These are phyloP conservation scores for Lithosia quadra DNA, from an alignment of 2,888 invertebrate genomes.

Conservation along the genomic window DNA sequence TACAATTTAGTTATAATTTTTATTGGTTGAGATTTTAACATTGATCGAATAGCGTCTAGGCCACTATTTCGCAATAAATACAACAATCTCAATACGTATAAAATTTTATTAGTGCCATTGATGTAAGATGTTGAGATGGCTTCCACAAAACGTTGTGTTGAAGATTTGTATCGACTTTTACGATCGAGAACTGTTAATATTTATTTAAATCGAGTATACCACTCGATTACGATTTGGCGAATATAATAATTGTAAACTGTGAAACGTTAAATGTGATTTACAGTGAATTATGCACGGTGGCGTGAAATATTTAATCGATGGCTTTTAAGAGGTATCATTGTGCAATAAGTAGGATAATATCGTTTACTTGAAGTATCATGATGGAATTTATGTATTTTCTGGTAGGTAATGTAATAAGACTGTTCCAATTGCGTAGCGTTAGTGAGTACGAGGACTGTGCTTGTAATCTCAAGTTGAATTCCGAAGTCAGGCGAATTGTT, in stretches of 20 bases:
- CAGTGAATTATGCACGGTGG: background rate
- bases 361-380: background rate
- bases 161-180: conserved; percentile 29
- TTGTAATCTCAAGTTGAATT: too few species aligned
- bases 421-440: too few species aligned
- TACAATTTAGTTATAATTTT: conserved; percentile 24
- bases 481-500: too few species aligned
- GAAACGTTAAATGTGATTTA: conserved; percentile 4
- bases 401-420: background rate
- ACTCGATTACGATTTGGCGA: conserved; percentile 22
- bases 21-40: conserved; percentile 24
- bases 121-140: conserved; percentile 15
- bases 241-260: conserved; percentile 19
- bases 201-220: conserved; percentile 7
- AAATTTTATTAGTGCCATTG: conserved; percentile 33
- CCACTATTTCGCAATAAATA: conserved; percentile 42
- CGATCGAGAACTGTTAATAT: conserved; percentile 14
- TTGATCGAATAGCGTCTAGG: conserved; percentile 46
- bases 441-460: too few species aligned
- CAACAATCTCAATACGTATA: conserved; percentile 43
- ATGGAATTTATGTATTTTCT: background rate
- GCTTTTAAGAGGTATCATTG: background rate
- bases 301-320: background rate
- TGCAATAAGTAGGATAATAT: background rate
- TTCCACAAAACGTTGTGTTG: conserved; percentile 5